phyloP scores from a whole-genome alignment of 2,113 vertebrate species.

The Danionella cerebrum region DNA sequence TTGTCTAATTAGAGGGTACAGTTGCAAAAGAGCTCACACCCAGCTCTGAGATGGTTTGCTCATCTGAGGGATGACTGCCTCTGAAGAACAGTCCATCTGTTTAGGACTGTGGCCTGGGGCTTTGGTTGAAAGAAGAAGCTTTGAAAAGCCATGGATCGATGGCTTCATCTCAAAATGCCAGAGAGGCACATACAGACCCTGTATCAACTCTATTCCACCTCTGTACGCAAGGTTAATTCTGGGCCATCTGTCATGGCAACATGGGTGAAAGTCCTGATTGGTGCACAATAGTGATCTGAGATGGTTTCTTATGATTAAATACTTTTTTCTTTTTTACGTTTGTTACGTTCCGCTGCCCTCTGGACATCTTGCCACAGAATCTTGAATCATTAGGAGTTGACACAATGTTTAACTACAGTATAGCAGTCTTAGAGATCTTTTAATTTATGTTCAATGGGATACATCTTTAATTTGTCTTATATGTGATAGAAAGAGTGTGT shows the following conservation, averaged over 20 bases:
- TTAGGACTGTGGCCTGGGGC: constrained; percentile 34
- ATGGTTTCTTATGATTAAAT: too few species aligned
- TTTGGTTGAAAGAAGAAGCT: constrained; percentile 26
- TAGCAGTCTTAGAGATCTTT: too few species aligned
- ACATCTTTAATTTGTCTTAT: too few species aligned
- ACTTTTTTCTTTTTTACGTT: too few species aligned
- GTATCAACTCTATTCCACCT: constrained; percentile 20
- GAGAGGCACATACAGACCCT: constrained; percentile 14
- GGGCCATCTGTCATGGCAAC: constrained; percentile 26
- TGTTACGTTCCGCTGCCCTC: too few species aligned
- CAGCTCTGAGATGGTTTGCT: constrained; percentile 35
- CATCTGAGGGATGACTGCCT: constrained; percentile 30
- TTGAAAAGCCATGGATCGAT: constrained; percentile 36
- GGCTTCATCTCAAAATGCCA: constrained; percentile 35
- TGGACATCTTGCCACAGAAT: too few species aligned
- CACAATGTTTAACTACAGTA: too few species aligned
- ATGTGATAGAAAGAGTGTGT: too few species aligned
- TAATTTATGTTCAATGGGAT: too few species aligned
- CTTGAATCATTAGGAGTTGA: too few species aligned
- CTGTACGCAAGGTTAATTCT: constrained; percentile 21
- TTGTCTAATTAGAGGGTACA: constrained; percentile 43
- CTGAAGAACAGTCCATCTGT: constrained; percentile 38
- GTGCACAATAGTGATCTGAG: too few species aligned
- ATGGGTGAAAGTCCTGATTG: background rate
- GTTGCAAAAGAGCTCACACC: constrained; percentile 35